Conservation (phyloP, 2,888 invertebrate species). For the Thera britannica region DNA sequence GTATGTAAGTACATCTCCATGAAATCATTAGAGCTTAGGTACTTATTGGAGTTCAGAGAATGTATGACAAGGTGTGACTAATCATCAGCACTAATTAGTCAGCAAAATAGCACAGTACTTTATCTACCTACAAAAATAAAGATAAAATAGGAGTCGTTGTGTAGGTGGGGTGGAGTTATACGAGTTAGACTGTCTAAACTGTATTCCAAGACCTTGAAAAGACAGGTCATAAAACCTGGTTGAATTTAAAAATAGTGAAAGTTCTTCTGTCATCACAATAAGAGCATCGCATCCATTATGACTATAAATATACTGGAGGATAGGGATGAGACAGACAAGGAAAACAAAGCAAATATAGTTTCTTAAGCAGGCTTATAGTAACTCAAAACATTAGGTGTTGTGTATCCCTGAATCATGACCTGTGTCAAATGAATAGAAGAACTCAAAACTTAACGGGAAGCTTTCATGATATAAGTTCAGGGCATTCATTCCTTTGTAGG, state of each 20-base stretch:
- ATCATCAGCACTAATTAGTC: conserved; percentile 17
- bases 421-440: too few relatives aligned
- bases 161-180: not conserved
- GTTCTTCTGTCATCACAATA: conserved; percentile 14
- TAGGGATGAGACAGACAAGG: conserved; percentile 11
- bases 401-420: too few relatives aligned
- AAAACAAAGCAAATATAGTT: not conserved
- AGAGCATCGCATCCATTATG: conserved; percentile 10
- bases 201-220: conserved; percentile 3
- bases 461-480: too few relatives aligned
- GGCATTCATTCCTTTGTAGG: too few relatives aligned
- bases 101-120: not conserved
- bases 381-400: too few relatives aligned
- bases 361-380: too few relatives aligned
- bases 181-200: not conserved
- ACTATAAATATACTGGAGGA: conserved; percentile 6
- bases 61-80: conserved; percentile 12
- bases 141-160: not conserved
- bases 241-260: conserved; percentile 18
- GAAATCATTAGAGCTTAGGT: conserved; percentile 1
- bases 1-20: not conserved
- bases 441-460: too few relatives aligned
- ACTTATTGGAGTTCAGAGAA: conserved; percentile 9
- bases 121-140: not conserved
- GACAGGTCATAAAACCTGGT: conserved; percentile 2